Evolutionary conservation across 2,888 invertebrate species (phyloP).

Genomic region (Dryococelus australis): DNA sequence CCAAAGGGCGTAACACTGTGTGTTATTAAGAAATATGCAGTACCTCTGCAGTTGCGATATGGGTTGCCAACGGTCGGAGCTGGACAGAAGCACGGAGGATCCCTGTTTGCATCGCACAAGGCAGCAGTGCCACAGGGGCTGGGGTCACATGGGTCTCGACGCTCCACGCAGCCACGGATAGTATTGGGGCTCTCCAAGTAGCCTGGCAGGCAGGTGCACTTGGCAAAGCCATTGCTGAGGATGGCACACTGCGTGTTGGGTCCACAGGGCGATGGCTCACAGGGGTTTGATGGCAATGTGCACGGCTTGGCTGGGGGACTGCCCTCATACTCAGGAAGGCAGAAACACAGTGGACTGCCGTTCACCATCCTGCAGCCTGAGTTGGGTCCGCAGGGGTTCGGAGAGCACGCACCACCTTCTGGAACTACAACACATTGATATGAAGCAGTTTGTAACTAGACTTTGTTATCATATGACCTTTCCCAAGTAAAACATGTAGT

Average conservation of each 20-base stretch:
- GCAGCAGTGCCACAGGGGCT: conserved; percentile 83
- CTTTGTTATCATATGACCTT: too few species aligned
- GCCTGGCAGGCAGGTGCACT: conserved; percentile 85
- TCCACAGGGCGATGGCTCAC: conserved; percentile 86
- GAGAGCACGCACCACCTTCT: conserved; percentile 83
- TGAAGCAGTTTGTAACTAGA: not conserved
- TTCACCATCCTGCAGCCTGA: conserved; percentile 82
- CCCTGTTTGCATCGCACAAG: conserved; percentile 78
- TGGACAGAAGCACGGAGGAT: conserved; percentile 87
- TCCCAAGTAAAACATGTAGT: too few species aligned
- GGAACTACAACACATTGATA: conserved; percentile 70
- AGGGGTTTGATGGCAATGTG: conserved; percentile 76
- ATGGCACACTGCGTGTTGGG: conserved; percentile 86
- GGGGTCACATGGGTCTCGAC: conserved; percentile 81
- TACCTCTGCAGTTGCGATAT: conserved; percentile 73
- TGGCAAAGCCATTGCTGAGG: conserved; percentile 80
- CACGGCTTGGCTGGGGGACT: conserved; percentile 79
- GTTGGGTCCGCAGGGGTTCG: conserved; percentile 84
- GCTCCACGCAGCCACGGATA: conserved; percentile 82
- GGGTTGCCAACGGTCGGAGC: conserved; percentile 83
- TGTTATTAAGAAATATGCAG: too few species aligned
- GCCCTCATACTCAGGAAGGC: conserved; percentile 86
- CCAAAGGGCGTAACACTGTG: too few species aligned
- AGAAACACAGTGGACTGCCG: conserved; percentile 83
- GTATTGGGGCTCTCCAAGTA: conserved; percentile 89